Evolutionary conservation across 2,888 invertebrate species (phyloP), one percentile per base, ranked within the genome.

Genomic region (Danaus chrysippus): DNA sequence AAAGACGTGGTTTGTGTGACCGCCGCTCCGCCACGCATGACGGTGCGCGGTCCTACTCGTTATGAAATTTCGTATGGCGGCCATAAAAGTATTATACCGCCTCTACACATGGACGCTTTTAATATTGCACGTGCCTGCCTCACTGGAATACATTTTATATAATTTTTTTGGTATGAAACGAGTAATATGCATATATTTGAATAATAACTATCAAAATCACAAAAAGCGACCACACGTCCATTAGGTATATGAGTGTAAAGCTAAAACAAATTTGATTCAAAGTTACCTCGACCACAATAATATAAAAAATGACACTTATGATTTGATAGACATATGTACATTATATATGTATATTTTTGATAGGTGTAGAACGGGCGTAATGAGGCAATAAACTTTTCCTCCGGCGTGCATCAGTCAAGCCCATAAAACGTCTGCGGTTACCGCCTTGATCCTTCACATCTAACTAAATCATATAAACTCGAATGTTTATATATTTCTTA

Each of bases 371-470:
- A 17, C 49, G 17, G 49, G 17, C 17, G n/a, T 49, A 49, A 49
- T 17, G 58, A 49, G 59, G 63, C 65, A 64, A 70, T 71, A 71
- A 69, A 70, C 49, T 61, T 67, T 61, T 59, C 67, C 68, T 62
- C 59, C 23, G 62, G 59, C 64, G 54, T 52, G 43, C 62, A 68
- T 69, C 70, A 66, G 63, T 68, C 61, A 63, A 58, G 64, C 61
- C 61, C 65, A 68, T 65, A 69, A 66, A 69, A 64, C 19, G 59
- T 58, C 57, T 43, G 49, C 43, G 55, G 52, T 56, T 62, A 57
- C 58, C 56, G 55, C 56, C 63, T 56, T 62, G 54, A 58, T 61
- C 56, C 43, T 53, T 56, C 43, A 53, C 56, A 56, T 46, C 43
- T 52, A 53, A 56, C 56, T 52, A 52, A 58, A 42, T 52, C 41